Evolutionary conservation across 2,797 vertebrate genomes (phyloP).

Genomic region (Eulemur albifrons): DNA sequence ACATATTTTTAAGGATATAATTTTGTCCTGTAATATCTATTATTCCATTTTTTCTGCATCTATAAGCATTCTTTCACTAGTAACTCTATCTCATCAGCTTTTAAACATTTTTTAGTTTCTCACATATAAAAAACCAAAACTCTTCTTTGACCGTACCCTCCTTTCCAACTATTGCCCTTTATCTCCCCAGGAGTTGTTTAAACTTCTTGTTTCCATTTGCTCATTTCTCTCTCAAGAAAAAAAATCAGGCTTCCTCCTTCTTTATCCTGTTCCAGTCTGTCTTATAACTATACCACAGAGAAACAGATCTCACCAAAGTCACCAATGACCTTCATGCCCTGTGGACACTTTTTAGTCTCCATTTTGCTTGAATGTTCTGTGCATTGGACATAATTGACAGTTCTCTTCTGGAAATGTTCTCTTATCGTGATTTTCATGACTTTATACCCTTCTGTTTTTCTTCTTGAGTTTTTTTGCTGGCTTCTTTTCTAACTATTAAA

Average conservation of each 20-base stretch:
- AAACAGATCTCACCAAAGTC: background rate
- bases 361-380: background rate
- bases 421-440: background rate
- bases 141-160: background rate
- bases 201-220: background rate
- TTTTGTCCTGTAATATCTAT: background rate
- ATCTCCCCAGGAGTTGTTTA: background rate
- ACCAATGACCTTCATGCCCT: background rate
- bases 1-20: background rate
- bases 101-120: background rate
- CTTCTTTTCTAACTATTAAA: background rate
- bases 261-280: background rate
- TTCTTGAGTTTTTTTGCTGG: background rate
- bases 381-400: background rate
- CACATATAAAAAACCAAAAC: background rate
- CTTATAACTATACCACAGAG: background rate
- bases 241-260: background rate
- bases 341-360: background rate
- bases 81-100: background rate
- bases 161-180: background rate
- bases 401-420: background rate
- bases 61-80: background rate
- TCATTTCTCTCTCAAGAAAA: background rate
- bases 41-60: background rate
- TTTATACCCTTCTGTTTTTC: background rate